A percentile compares a stretch with the other conserved stretches of the same genome.
Conservation (phyloP, 2,113 vertebrate genomes). For the Triplophysa tibetana region DNA sequence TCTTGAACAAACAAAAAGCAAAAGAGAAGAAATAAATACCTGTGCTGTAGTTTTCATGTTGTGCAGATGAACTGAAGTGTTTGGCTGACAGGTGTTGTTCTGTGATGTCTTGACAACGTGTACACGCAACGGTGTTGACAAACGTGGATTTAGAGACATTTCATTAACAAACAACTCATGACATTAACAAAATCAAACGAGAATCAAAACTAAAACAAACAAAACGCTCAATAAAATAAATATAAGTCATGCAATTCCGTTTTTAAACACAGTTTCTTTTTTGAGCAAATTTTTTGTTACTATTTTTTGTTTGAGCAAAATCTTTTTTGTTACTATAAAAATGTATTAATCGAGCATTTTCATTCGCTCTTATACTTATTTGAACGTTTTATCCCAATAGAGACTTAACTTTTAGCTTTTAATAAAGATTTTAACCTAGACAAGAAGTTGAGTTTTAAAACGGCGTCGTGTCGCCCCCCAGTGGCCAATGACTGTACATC, state of each 20-base stretch:
- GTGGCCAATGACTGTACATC: neutral
- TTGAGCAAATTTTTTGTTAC: too few species aligned
- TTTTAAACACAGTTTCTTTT: too few species aligned
- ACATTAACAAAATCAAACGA: neutral
- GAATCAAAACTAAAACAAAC: neutral
- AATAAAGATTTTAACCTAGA: too few species aligned
- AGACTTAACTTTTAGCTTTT: too few species aligned
- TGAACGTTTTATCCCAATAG: neutral
- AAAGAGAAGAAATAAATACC: neutral
- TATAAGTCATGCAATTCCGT: too few species aligned
- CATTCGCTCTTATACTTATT: too few species aligned
- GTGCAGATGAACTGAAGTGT: neutral
- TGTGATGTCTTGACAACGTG: constrained; percentile 51
- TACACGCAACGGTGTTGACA: neutral
- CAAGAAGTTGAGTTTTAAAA: neutral
- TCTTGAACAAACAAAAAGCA: neutral
- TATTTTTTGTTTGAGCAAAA: too few species aligned
- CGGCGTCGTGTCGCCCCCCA: neutral
- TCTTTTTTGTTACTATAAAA: too few species aligned
- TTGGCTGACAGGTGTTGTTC: neutral
- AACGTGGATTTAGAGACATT: neutral
- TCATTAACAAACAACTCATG: too few species aligned
- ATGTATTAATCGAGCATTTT: too few species aligned
- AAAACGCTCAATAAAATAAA: neutral
- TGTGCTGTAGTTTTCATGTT: neutral